Evolutionary conservation across 30 jellyfish, hydroid and myxozoan species (phyloP).

Genomic region (Mastigias papua): DNA sequence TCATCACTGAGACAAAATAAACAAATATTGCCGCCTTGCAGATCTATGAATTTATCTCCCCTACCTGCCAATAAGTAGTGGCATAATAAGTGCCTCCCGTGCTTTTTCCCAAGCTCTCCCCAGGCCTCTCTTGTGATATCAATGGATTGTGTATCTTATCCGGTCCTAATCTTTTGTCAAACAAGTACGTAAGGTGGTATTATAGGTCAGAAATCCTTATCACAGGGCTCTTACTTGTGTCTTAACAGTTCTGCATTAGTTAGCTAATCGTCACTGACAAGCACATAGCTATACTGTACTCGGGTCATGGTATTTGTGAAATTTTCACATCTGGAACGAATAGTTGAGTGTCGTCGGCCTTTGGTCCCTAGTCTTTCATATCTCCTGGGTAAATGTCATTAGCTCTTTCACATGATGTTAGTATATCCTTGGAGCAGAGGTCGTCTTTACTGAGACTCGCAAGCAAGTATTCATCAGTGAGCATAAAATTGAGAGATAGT

Average conservation of each 20-base stretch:
- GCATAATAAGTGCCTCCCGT: not conserved
- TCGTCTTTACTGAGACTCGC: not conserved
- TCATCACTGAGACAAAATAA: no score
- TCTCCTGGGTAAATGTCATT: not conserved
- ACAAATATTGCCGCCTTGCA: no score
- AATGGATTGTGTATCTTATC: not conserved
- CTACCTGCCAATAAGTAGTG: not conserved
- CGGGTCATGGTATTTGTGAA: conserved; percentile 40
- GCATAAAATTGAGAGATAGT: not conserved
- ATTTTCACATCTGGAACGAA: conserved; percentile 48
- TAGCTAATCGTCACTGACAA: conserved; percentile 10
- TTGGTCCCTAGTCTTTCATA: not conserved
- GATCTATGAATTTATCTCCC: not conserved
- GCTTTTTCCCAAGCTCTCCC: conserved; percentile 1
- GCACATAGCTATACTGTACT: conserved; percentile 8
- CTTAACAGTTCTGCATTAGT: conserved; percentile 33
- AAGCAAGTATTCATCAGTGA: not conserved
- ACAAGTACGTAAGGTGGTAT: conserved; percentile 6
- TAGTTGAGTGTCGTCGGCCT: not conserved
- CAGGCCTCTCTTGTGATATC: conserved; percentile 11
- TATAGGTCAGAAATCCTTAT: conserved; percentile 19
- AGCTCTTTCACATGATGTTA: conserved; percentile 6
- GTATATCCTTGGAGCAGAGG: not conserved
- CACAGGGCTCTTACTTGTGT: conserved; percentile 42
- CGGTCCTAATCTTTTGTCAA: conserved; percentile 14